phyloP scores from a whole-genome alignment of 2,113 vertebrate genomes.

The Candoia aspera region DNA sequence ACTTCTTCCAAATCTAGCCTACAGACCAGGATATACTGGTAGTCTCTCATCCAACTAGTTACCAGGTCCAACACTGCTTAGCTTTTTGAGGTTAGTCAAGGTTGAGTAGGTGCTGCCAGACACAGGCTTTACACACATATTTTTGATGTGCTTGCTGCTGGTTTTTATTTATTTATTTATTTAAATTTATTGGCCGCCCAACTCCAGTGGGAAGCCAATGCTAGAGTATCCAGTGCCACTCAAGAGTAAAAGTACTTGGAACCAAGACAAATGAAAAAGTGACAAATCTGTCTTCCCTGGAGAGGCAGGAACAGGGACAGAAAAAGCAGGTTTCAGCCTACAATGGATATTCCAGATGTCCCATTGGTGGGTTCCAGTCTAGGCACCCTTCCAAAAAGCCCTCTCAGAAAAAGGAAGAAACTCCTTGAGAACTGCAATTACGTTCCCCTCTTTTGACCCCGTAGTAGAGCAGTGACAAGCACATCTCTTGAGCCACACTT shows the following conservation, averaged over 20 bases:
- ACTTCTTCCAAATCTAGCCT: background rate
- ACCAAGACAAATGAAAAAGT: background rate
- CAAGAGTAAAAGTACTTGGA: background rate
- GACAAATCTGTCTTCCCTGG: background rate
- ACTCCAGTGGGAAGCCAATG: background rate
- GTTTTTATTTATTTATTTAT: background rate
- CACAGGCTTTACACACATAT: background rate
- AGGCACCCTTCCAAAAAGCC: background rate
- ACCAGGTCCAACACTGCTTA: background rate
- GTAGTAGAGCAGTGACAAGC: background rate
- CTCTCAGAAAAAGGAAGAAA: background rate
- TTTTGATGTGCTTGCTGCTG: background rate
- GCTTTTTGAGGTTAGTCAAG: background rate
- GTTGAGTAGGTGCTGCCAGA: background rate
- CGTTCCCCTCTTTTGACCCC: background rate
- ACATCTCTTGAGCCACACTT: background rate
- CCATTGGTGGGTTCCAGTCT: too few species aligned
- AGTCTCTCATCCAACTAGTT: background rate
- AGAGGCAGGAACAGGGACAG: background rate
- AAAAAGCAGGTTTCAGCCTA: background rate
- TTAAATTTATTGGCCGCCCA: background rate
- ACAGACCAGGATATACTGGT: background rate
- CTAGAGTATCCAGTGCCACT: background rate
- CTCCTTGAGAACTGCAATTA: background rate
- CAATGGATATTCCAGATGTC: background rate